These are phyloP conservation scores for Pocillopora verrucosa DNA, from an alignment of 64 coral and sea anemone genomes.

Conservation along the genomic window DNA sequence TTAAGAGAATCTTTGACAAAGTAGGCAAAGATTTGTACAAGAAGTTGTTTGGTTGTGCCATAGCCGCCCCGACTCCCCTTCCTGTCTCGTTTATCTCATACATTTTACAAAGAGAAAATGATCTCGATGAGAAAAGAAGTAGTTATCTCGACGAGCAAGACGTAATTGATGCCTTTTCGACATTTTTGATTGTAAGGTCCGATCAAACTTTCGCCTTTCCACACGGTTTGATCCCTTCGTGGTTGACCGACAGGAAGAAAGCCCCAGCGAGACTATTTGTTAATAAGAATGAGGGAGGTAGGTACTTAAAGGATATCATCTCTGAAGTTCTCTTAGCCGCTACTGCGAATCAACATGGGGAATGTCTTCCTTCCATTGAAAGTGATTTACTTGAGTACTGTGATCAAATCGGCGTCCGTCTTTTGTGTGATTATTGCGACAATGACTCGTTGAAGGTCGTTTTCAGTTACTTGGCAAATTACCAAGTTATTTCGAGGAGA, in stretches of 20 bases:
- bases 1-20: background rate
- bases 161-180: background rate
- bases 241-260: background rate
- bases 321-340: background rate
- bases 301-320: background rate
- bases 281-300: background rate
- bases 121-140: background rate
- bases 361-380: background rate
- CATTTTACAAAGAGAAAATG: background rate
- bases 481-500: background rate
- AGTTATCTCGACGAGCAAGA: too few species aligned
- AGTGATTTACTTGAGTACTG: background rate
- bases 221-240: background rate
- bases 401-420: slow-evolving; percentile 9
- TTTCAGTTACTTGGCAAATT: slow-evolving; percentile 20
- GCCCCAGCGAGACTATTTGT: background rate
- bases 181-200: background rate
- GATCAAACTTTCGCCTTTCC: background rate
- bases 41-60: background rate
- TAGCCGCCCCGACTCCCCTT: background rate
- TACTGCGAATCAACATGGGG: background rate
- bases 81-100: slow-evolving; percentile 2
- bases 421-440: background rate
- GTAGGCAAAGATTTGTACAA: background rate
- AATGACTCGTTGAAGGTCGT: background rate